Percentiles rank a stretch among this genome's conserved stretches.
Conservation (phyloP, 2,113 vertebrate genomes). For the Sorex fumeus region DNA sequence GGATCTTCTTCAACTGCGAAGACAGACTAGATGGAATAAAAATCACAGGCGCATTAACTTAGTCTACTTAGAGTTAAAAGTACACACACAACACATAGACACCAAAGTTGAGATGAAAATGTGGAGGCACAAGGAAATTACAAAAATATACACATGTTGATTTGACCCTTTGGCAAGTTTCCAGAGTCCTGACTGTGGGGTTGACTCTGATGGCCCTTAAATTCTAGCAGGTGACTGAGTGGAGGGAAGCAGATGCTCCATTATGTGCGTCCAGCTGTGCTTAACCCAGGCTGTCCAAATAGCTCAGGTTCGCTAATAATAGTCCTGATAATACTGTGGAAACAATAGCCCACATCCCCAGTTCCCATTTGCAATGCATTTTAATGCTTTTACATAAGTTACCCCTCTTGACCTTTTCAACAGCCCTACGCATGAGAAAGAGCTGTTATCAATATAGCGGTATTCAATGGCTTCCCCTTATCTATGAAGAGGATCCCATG, state of each 20-base stretch:
- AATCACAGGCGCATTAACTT: background rate
- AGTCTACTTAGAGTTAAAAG: background rate
- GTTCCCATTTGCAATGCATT: background rate
- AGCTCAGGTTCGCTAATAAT: background rate
- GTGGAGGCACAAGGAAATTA: background rate
- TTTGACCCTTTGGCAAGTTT: conserved; percentile 9
- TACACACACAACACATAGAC: background rate
- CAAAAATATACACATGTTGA: conserved; percentile 22
- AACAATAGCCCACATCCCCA: background rate
- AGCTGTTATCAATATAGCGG: background rate
- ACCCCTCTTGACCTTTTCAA: conserved; percentile 20
- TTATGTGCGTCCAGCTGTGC: background rate
- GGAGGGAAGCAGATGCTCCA: background rate
- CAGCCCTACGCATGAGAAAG: background rate
- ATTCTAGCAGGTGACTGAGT: background rate
- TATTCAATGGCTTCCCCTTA: background rate
- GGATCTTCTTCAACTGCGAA: conserved; percentile 51
- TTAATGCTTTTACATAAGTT: background rate
- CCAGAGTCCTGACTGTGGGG: background rate
- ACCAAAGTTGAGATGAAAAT: background rate
- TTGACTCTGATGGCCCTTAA: background rate
- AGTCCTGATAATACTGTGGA: background rate
- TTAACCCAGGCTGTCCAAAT: background rate
- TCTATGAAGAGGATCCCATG: background rate
- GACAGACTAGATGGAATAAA: background rate